phyloP scores from a whole-genome alignment of 2,797 vertebrate species.

The Pseudochaenichthys georgianus region DNA sequence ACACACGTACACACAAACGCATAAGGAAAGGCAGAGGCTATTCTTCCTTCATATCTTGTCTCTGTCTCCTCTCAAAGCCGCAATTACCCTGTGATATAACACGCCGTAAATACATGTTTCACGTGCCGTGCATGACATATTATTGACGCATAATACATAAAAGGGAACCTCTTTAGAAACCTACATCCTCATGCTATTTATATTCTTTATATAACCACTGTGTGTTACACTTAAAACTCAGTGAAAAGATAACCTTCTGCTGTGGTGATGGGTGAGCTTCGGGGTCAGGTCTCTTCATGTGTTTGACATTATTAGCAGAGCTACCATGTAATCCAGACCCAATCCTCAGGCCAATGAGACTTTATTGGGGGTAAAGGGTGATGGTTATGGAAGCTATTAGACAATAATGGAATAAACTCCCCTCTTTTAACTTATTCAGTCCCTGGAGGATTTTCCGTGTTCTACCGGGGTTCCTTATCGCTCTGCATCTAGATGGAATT shows the following conservation, averaged over 20 bases:
- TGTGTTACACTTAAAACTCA: constrained; percentile 38
- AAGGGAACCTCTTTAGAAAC: constrained; percentile 13
- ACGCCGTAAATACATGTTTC: constrained; percentile 32
- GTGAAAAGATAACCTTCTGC: constrained; percentile 56
- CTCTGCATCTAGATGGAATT: constrained; percentile 50
- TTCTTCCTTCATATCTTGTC: constrained; percentile 41
- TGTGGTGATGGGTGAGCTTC: constrained; percentile 62
- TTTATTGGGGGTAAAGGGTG: constrained; percentile 83
- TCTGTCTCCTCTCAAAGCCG: constrained; percentile 22
- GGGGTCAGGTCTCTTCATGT: constrained; percentile 79
- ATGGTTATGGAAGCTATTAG: constrained; percentile 84
- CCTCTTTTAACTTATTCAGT: constrained; percentile 64
- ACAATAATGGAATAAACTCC: constrained; percentile 83
- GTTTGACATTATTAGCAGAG: constrained; percentile 83
- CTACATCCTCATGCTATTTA: constrained; percentile 15
- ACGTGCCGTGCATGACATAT: constrained; percentile 17
- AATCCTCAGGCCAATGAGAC: constrained; percentile 79
- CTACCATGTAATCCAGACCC: constrained; percentile 81
- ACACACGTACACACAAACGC: constrained; percentile 1
- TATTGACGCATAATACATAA: background rate
- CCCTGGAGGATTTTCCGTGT: constrained; percentile 62
- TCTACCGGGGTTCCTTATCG: constrained; percentile 61
- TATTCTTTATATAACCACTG: constrained; percentile 24
- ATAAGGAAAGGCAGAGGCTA: constrained; percentile 36
- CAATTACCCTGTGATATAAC: constrained; percentile 19